phyloP scores from a whole-genome alignment of 23 tunicate species.

The Ascidia mentula region DNA sequence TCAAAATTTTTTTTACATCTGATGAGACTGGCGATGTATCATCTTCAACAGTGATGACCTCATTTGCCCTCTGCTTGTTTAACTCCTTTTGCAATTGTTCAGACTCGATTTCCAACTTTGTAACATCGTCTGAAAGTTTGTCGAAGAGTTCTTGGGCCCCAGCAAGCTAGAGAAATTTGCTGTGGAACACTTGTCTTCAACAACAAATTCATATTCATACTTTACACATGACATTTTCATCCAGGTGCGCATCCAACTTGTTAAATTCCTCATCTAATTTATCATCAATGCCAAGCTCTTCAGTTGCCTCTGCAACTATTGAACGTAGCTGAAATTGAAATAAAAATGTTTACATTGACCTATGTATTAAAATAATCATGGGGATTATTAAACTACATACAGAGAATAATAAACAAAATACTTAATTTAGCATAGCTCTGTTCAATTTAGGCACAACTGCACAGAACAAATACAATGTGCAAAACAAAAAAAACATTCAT shows the following conservation, averaged over 20 bases:
- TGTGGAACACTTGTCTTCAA: background rate
- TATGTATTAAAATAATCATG: too few relatives aligned
- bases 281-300: background rate
- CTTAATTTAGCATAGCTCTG: too few relatives aligned
- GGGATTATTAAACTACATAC: too few relatives aligned
- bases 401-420: too few relatives aligned
- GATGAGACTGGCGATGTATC: background rate
- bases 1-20: background rate
- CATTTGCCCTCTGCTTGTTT: background rate
- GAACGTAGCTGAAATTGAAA: background rate
- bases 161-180: slow-evolving; percentile 7
- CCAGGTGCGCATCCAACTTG: background rate
- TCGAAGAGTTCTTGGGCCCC: slow-evolving; percentile 34
- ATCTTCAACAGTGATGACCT: background rate
- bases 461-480: background rate
- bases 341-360: too few relatives aligned
- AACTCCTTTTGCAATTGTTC: background rate
- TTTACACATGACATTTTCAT: background rate
- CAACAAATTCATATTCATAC: background rate
- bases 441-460: too few relatives aligned
- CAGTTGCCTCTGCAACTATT: background rate
- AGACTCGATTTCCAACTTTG: slow-evolving; percentile 32
- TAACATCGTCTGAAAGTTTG: slow-evolving; percentile 21
- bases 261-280: slow-evolving; percentile 21
- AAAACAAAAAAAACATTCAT: too few relatives aligned